Evolutionary conservation across 2,888 invertebrate species (phyloP).

Genomic region (Acanthoscelides obtectus): DNA sequence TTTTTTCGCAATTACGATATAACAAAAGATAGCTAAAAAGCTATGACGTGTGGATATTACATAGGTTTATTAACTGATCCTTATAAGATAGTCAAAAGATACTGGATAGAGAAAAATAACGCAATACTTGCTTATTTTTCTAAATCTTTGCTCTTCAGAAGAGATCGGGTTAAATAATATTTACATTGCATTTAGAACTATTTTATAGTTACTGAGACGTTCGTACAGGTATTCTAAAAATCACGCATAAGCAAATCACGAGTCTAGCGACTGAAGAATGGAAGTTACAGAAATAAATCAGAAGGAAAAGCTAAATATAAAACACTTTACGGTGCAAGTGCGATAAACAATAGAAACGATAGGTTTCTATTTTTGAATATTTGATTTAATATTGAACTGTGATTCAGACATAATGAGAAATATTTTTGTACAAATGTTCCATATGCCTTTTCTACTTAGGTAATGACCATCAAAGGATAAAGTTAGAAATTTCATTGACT

Average conservation of each 20-base stretch:
- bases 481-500: no score
- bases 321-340: no score
- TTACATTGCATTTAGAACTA: not conserved
- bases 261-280: not conserved
- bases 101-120: not conserved
- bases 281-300: not conserved
- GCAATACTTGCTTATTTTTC: not conserved
- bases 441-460: no score
- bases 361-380: no score
- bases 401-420: no score
- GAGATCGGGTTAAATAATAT: not conserved
- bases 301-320: no score
- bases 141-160: not conserved
- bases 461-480: no score
- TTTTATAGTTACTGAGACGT: not conserved
- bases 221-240: not conserved
- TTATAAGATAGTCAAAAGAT: not conserved
- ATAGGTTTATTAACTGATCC: not conserved
- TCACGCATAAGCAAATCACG: not conserved
- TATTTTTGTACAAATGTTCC: no score
- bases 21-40: not conserved
- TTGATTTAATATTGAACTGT: no score
- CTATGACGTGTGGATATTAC: not conserved
- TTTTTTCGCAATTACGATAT: not conserved
- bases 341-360: no score